phyloP scores from a whole-genome alignment of 2,888 invertebrate genomes.

The Drosophila borealis region DNA sequence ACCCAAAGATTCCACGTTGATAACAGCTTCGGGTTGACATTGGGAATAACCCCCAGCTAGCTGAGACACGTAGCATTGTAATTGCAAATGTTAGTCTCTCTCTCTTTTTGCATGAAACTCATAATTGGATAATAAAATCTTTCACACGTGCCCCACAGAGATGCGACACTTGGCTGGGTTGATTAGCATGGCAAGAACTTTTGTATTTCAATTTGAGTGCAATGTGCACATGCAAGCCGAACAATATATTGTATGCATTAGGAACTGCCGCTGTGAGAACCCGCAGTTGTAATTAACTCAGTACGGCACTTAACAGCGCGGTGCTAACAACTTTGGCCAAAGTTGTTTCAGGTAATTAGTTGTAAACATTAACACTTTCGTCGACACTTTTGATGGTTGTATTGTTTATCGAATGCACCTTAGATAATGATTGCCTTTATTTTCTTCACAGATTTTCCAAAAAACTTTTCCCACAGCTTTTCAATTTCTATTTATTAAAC shows the following conservation, averaged over 20 bases:
- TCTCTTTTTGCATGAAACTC: slow-evolving; percentile 35
- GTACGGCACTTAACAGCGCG: slow-evolving; percentile 28
- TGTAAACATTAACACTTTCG: slow-evolving; percentile 16
- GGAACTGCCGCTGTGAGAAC: not conserved
- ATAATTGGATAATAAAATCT: slow-evolving; percentile 65
- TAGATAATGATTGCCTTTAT: not conserved
- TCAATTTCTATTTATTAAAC: not conserved
- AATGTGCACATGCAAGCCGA: not conserved
- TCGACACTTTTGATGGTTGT: slow-evolving; percentile 1
- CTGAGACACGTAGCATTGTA: slow-evolving; percentile 65
- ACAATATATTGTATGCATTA: not conserved
- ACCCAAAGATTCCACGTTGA: slow-evolving; percentile 42
- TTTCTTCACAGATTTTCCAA: not conserved
- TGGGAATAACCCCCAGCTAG: slow-evolving; percentile 34
- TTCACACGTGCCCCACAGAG: slow-evolving; percentile 39
- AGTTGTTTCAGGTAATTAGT: slow-evolving; percentile 32
- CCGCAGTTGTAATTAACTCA: slow-evolving; percentile 29
- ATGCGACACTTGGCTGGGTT: slow-evolving; percentile 3
- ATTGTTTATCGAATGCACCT: slow-evolving; percentile 21
- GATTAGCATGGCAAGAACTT: slow-evolving; percentile 45
- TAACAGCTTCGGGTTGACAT: slow-evolving; percentile 44
- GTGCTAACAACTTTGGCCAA: slow-evolving; percentile 29
- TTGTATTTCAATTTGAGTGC: slow-evolving; percentile 8
- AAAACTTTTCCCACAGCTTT: slow-evolving; percentile 1
- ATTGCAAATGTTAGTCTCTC: slow-evolving; percentile 72